Evolutionary conservation across 1,140 invertebrate genomes (phyloP), one percentile per base, ranked within the genome.

Genomic region (Drosophila parvula): DNA sequence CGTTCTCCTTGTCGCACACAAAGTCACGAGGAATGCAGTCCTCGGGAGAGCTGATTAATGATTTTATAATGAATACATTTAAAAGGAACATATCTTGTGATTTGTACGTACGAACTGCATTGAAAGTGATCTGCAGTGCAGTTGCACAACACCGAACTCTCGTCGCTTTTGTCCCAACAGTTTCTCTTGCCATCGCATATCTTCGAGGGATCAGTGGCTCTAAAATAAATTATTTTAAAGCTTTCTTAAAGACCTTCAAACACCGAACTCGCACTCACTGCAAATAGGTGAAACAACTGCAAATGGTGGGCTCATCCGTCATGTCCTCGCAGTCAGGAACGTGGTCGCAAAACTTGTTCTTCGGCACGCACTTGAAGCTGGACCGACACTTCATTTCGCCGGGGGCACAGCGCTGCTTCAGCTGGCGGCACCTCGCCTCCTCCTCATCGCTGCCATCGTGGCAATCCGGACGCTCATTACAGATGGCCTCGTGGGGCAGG

Each of bases 141-240:
- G 16, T 92, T 92, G 78, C 96, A 97, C 6, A 93, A 91, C 36
- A 92, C 86, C 0, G 94, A 94, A 63, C 94, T 93, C 91, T 98
- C 97, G 90, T 98, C 97, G 32, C 94, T 94, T 79, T 95, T 95
- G 86, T 98, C 97, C 45, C 93, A 93, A 85, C 97, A 98, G 88
- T 98, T 95, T 28, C 95, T 92, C 6, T 95, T 93, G 9, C 96
- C 96, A 91, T 98, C 96, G 90, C 97, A 98, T 32, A 97, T 92
- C 60, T 94, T 94, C 5, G 93, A 92, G 9, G 95, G 95, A 70
- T 93, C 91, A 0, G 95, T 95, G 12, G 95, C 90, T 51, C 91
- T 92, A 18, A 12, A 56, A 65, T n/a, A 50, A n/a, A 22, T n/a
- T 27, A 43, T 5, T 1, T 5, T 8, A 68, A 11, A 56, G 10